Percentiles rank a stretch among this genome's conserved stretches.
Conservation (phyloP, 2,888 invertebrate species). For the Drepana falcataria region DNA sequence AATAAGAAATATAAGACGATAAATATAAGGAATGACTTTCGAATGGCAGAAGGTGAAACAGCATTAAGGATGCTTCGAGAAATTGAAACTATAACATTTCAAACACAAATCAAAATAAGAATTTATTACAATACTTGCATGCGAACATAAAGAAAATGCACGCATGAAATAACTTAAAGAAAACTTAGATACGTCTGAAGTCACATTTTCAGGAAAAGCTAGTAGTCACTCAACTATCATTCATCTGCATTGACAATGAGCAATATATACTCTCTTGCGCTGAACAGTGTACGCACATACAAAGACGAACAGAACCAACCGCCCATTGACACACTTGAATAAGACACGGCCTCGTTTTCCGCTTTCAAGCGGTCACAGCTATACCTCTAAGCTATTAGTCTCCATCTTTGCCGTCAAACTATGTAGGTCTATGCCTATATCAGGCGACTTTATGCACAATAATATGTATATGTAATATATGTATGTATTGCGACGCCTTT, state of each 20-base stretch:
- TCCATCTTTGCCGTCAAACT: conserved; percentile 31
- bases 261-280: conserved; percentile 38
- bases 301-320: conserved; percentile 56
- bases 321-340: conserved; percentile 64
- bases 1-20: too few relatives aligned
- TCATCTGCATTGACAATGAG: conserved; percentile 10
- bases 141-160: too few relatives aligned
- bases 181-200: neutral
- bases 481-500: conserved; percentile 2
- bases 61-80: too few relatives aligned
- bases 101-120: too few relatives aligned
- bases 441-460: conserved; percentile 23
- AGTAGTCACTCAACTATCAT: neutral
- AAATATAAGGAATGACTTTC: too few relatives aligned
- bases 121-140: too few relatives aligned
- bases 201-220: neutral
- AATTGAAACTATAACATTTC: too few relatives aligned
- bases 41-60: too few relatives aligned
- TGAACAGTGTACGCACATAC: conserved; percentile 34
- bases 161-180: too few relatives aligned
- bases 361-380: conserved; percentile 49
- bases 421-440: conserved; percentile 13
- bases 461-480: conserved; percentile 14
- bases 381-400: conserved; percentile 33
- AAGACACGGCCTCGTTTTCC: conserved; percentile 59